These are phyloP conservation scores for Plectus sambesii DNA, from an alignment of 1,140 invertebrate species.

Conservation along the genomic window DNA sequence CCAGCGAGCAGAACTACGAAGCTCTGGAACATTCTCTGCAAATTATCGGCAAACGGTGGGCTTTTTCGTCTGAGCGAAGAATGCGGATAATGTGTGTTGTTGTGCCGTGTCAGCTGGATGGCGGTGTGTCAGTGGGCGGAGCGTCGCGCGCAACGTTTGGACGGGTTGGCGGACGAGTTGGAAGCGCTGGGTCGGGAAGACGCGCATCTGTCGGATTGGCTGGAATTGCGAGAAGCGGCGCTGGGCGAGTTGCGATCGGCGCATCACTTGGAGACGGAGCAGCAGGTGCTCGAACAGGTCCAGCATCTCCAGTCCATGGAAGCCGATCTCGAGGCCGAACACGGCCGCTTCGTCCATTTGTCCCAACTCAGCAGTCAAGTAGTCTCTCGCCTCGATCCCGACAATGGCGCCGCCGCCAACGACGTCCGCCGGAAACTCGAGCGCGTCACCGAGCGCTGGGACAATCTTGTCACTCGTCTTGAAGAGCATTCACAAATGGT, in stretches of 20 bases:
- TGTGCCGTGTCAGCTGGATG: conserved; percentile 29
- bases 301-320: conserved; percentile 28
- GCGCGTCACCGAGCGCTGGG: conserved; percentile 37
- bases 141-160: conserved; percentile 25
- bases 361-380: conserved; percentile 38
- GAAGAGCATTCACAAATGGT: conserved; percentile 42
- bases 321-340: conserved; percentile 30
- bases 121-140: conserved; percentile 39
- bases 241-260: conserved; percentile 22
- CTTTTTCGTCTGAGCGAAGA: not conserved
- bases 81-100: not conserved
- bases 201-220: conserved; percentile 29
- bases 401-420: conserved; percentile 21
- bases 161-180: conserved; percentile 33
- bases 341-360: conserved; percentile 32
- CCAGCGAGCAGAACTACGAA: conserved; percentile 17
- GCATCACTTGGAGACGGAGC: conserved; percentile 32
- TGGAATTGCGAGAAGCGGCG: conserved; percentile 23
- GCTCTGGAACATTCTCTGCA: conserved; percentile 27
- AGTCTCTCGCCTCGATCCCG: conserved; percentile 20
- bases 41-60: conserved; percentile 27
- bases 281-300: conserved; percentile 37
- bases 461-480: conserved; percentile 34
- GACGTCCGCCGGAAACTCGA: conserved; percentile 25
- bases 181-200: conserved; percentile 23